phyloP scores from a whole-genome alignment of 1,140 invertebrate genomes.

The Cherax destructor region DNA sequence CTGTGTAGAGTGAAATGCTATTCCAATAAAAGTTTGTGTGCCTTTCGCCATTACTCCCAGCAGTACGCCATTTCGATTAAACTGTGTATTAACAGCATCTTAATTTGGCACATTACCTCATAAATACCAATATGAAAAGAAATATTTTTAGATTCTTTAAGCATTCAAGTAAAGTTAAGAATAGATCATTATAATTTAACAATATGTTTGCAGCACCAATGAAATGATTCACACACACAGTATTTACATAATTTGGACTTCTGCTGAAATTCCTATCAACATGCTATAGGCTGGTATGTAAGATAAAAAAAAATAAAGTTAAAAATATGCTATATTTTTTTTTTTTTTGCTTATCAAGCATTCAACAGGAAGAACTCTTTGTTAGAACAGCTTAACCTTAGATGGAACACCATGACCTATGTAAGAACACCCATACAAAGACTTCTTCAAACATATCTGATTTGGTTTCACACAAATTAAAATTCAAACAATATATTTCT shows the following conservation, averaged over 20 bases:
- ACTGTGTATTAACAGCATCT: not conserved
- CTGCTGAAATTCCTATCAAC: no score
- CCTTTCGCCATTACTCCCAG: no score
- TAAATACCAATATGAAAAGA: not conserved
- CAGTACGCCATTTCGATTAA: no score
- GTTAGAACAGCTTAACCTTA: not conserved
- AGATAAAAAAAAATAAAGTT: no score
- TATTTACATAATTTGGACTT: no score
- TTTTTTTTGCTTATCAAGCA: not conserved
- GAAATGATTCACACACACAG: not conserved
- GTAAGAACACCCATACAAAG: not conserved
- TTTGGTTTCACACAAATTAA: not conserved
- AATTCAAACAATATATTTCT: not conserved
- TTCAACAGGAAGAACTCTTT: not conserved
- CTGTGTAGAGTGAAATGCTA: no score
- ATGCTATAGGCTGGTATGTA: no score
- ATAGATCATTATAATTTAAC: no score
- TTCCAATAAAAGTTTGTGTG: no score
- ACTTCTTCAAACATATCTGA: not conserved
- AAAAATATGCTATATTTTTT: not conserved
- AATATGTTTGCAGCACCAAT: not conserved
- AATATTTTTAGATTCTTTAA: not conserved
- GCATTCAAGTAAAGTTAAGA: not conserved
- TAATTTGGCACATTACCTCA: not conserved
- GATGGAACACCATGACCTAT: not conserved